phyloP scores from a whole-genome alignment of 2,888 invertebrate genomes.

The Boloria euphrosyne region DNA sequence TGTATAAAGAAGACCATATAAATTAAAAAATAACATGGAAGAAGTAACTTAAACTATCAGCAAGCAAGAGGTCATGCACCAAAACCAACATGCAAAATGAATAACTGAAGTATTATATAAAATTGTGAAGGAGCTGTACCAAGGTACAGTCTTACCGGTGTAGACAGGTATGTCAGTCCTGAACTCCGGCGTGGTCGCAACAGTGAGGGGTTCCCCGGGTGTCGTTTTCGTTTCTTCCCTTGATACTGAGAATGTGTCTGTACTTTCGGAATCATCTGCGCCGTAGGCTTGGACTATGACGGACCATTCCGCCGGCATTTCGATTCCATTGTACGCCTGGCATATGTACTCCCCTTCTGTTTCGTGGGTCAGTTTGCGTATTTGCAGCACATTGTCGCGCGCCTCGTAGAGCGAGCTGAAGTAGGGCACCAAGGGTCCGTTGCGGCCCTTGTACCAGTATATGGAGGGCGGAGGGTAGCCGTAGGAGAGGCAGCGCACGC shows the following conservation, averaged over 20 bases:
- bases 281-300: conserved; percentile 88
- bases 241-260: conserved; percentile 50
- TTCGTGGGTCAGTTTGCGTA: conserved; percentile 86
- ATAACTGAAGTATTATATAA: neutral
- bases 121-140: neutral
- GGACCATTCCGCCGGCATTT: conserved; percentile 89
- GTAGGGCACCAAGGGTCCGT: conserved; percentile 87
- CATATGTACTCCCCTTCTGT: conserved; percentile 94
- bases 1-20: neutral
- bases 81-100: conserved; percentile 12
- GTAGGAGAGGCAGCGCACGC: conserved; percentile 90
- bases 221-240: conserved; percentile 41
- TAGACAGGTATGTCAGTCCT: conserved; percentile 52
- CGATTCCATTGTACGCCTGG: conserved; percentile 92
- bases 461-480: conserved; percentile 91
- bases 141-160: conserved; percentile 61
- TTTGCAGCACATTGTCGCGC: conserved; percentile 88
- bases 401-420: conserved; percentile 87
- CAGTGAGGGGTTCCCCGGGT: conserved; percentile 41
- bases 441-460: conserved; percentile 92
- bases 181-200: conserved; percentile 43
- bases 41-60: conserved; percentile 4
- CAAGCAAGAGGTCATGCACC: conserved; percentile 6
- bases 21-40: neutral
- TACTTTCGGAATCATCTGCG: conserved; percentile 77